These are phyloP conservation scores for Drosophila subpulchrella DNA, from an alignment of 1,140 invertebrate species.

Conservation along the genomic window DNA sequence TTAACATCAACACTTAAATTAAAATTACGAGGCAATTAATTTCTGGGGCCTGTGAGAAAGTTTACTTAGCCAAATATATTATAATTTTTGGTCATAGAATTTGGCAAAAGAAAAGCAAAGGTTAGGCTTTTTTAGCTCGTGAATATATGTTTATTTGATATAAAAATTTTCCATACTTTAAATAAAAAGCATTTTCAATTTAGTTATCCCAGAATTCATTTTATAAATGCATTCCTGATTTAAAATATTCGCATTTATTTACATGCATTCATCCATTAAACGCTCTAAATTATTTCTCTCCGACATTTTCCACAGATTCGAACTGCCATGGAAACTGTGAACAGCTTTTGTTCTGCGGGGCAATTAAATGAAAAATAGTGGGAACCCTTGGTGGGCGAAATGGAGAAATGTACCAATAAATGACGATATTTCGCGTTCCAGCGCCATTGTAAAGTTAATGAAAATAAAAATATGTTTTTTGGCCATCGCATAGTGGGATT, in stretches of 20 bases:
- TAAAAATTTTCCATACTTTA: too few species aligned
- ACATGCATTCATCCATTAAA: not conserved
- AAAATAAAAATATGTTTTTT: constrained; percentile 30
- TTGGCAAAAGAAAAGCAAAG: too few species aligned
- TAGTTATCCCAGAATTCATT: not conserved
- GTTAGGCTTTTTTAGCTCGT: too few species aligned
- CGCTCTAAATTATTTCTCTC: constrained; percentile 12
- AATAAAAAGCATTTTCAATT: not conserved
- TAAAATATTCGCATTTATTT: not conserved
- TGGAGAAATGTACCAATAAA: constrained; percentile 24
- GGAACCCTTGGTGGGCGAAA: not conserved
- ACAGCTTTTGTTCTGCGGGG: not conserved
- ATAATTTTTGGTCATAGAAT: too few species aligned
- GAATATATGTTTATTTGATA: too few species aligned
- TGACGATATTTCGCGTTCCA: constrained; percentile 12
- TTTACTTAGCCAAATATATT: not conserved
- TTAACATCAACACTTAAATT: not conserved
- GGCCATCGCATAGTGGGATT: not conserved
- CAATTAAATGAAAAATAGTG: constrained; percentile 13
- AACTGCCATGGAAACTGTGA: not conserved
- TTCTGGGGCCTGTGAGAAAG: too few species aligned
- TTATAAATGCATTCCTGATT: not conserved
- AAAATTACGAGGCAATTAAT: not conserved
- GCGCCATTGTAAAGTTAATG: constrained; percentile 16
- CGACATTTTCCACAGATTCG: not conserved